Percentiles rank a stretch among this genome's conserved stretches.
phyloP scores from a whole-genome alignment of 2,888 invertebrate genomes.

The Muschampia plurimacula region DNA sequence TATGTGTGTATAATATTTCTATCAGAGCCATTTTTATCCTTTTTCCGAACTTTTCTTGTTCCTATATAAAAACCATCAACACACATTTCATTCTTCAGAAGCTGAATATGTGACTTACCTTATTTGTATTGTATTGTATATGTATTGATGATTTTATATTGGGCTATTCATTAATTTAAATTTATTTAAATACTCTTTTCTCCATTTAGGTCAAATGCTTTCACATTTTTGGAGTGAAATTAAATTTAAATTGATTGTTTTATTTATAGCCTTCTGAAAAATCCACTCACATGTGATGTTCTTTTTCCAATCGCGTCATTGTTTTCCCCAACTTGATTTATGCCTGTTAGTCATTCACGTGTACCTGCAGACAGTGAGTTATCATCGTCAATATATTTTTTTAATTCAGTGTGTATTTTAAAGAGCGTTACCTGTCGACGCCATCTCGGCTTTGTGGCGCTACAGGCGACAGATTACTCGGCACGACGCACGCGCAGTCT shows the following conservation, averaged over 20 bases:
- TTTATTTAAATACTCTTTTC: background rate
- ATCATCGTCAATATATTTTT: slow-evolving; percentile 55
- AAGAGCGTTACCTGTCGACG: slow-evolving; percentile 62
- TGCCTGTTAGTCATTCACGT: slow-evolving; percentile 44
- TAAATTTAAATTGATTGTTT: slow-evolving; percentile 7
- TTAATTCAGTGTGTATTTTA: slow-evolving; percentile 51
- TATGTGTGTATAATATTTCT: too few relatives aligned
- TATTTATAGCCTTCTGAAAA: slow-evolving; percentile 17
- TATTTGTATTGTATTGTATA: too few relatives aligned
- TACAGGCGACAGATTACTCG: slow-evolving; percentile 60
- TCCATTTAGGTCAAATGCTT: background rate
- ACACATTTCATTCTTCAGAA: too few relatives aligned
- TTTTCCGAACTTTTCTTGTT: too few relatives aligned
- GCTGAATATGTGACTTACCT: too few relatives aligned
- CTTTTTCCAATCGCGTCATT: slow-evolving; percentile 26
- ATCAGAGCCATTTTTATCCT: too few relatives aligned
- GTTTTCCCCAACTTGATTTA: slow-evolving; percentile 23
- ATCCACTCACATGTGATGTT: slow-evolving; percentile 8
- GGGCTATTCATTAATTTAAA: too few relatives aligned
- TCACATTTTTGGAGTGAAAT: background rate
- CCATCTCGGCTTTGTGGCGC: slow-evolving; percentile 58
- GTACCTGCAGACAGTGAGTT: slow-evolving; percentile 54
- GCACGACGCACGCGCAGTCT: slow-evolving; percentile 73
- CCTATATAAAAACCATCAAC: too few relatives aligned
- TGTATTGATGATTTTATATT: too few relatives aligned